phyloP scores from a whole-genome alignment of 2,797 vertebrate genomes.

The Enteromius mattozi region DNA sequence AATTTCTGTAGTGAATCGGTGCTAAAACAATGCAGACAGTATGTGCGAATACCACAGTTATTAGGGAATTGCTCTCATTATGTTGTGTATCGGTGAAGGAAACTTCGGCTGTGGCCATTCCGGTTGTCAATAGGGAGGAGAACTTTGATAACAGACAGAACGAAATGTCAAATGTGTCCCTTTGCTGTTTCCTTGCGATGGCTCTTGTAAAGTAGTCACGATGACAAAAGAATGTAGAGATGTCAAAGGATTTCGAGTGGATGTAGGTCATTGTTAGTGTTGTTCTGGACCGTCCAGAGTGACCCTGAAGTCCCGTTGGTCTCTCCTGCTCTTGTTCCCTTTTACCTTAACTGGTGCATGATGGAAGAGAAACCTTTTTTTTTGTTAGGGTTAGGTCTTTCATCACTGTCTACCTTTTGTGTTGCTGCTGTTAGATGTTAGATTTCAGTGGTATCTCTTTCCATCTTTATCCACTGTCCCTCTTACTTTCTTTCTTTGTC shows the following conservation, averaged over 20 bases:
- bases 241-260: constrained; percentile 16
- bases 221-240: constrained; percentile 30
- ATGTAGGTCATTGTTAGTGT: constrained; percentile 39
- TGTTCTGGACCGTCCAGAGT: constrained; percentile 14
- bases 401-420: constrained; percentile 24
- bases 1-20: neutral
- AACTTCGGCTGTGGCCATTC: neutral
- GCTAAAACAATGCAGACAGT: constrained; percentile 18
- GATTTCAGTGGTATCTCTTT: constrained; percentile 28
- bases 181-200: constrained; percentile 25
- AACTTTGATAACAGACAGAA: constrained; percentile 8
- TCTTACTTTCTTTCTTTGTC: constrained; percentile 29
- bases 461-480: constrained; percentile 29
- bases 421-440: constrained; percentile 25
- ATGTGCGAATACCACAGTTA: neutral
- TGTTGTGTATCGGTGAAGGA: neutral
- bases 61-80: neutral
- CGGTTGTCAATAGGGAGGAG: neutral
- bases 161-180: constrained; percentile 35
- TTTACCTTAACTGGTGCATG: neutral
- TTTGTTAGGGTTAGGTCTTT: neutral
- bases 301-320: constrained; percentile 31
- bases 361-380: constrained; percentile 8
- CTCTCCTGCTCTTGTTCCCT: neutral
- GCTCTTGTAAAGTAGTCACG: constrained; percentile 6